Percentiles rank a stretch among this genome's conserved stretches.
phyloP scores from a whole-genome alignment of 2,888 invertebrate genomes.

The Trachelus stipa region DNA sequence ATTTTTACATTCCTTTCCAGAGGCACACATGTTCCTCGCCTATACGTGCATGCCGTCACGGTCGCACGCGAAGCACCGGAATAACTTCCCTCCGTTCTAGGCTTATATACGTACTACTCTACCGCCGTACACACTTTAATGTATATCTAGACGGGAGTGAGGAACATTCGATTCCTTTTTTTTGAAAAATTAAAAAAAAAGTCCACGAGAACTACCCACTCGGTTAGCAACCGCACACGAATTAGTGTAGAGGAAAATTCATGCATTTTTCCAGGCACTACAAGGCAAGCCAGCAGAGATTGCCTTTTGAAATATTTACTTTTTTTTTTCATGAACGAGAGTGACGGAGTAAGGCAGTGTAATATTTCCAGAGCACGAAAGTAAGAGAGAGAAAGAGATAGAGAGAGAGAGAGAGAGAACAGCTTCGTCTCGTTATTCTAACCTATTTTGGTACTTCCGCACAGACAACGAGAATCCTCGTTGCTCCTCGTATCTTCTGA shows the following conservation, averaged over 20 bases:
- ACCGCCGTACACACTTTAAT: not conserved
- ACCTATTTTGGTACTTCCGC: not conserved
- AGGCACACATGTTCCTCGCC: constrained; percentile 22
- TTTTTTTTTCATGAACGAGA: not conserved
- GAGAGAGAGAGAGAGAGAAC: not conserved
- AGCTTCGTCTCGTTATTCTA: not conserved
- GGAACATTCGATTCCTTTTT: not conserved
- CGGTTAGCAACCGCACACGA: not conserved
- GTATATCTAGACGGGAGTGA: not conserved
- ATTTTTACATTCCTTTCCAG: constrained; percentile 36
- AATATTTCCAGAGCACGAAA: not conserved
- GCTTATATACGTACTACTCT: not conserved
- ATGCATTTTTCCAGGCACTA: not conserved
- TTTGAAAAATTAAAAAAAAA: not conserved
- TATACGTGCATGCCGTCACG: not conserved
- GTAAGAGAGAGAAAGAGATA: not conserved
- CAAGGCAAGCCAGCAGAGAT: not conserved
- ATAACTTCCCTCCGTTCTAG: constrained; percentile 31
- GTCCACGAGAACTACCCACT: not conserved
- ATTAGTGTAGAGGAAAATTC: not conserved
- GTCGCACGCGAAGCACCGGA: constrained; percentile 27
- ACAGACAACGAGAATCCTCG: not conserved
- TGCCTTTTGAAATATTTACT: not conserved
- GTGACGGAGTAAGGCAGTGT: not conserved
- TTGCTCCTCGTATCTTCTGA: not conserved